Base-by-base conservation (phyloP, 2,888 invertebrate species). In the Spicauda simplicius region DNA sequence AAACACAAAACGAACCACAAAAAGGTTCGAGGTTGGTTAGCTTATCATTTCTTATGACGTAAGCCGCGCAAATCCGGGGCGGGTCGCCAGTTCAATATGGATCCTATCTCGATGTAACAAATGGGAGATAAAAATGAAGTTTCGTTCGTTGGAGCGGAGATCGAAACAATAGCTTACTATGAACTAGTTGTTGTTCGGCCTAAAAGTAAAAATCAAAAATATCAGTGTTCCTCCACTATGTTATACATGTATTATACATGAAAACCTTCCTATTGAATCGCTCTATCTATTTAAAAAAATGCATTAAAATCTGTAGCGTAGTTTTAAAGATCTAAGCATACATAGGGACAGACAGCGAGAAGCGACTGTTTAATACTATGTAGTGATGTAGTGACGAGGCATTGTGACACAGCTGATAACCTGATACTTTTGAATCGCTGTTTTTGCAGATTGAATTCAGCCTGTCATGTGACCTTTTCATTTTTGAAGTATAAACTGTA, bases 151-250 rank as follows among this genome's bases (percentile, higher is more conserved):
- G 50, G 50, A 57, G 50, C 33, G 16, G 16, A 58, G 48, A 53
- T 58, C 52, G 57, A 41, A 58, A 64, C 58, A 64, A 64, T 58
- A 53, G 52, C 52, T 58, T 64, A 58, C 58, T 64, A 52, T 64
- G 58, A 62, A 62, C n/a, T n/a, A n/a, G n/a, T n/a, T n/a, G n/a
- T n/a, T n/a, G n/a, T n/a, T n/a, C n/a, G n/a, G n/a, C n/a, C n/a
- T n/a, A n/a, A n/a, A n/a, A n/a, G n/a, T n/a, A n/a, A n/a, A n/a
- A n/a, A n/a, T n/a, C n/a, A n/a, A n/a, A n/a, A n/a, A n/a, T n/a
- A n/a, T n/a, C n/a, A n/a, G n/a, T n/a, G n/a, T n/a, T n/a, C n/a
- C n/a, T n/a, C n/a, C n/a, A n/a, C n/a, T n/a, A n/a, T n/a, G n/a
- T n/a, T n/a, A n/a, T n/a, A n/a, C n/a, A n/a, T n/a, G n/a, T n/a